phyloP scores from a whole-genome alignment of 2,888 invertebrate genomes.

The Orthonevra nobilis region DNA sequence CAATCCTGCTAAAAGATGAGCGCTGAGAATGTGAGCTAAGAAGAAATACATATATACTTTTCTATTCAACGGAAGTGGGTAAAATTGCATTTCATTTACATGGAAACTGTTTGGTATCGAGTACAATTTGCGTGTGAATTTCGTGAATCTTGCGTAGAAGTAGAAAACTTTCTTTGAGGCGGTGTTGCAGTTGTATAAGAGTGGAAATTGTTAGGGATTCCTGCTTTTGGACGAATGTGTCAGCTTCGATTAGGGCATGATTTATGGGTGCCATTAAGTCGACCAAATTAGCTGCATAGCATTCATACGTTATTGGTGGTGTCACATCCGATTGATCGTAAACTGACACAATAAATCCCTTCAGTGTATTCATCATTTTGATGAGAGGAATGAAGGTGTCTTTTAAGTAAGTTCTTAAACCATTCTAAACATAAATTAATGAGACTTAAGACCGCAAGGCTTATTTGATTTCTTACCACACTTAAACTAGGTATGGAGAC shows the following conservation, averaged over 20 bases:
- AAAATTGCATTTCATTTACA: slow-evolving; percentile 73
- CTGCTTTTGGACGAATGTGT: slow-evolving; percentile 78
- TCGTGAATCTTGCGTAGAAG: slow-evolving; percentile 78
- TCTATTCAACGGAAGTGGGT: too few species aligned
- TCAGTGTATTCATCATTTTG: slow-evolving; percentile 76
- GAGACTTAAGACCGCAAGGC: too few species aligned
- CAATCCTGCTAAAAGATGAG: slow-evolving; percentile 80
- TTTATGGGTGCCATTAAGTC: slow-evolving; percentile 79
- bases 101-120: slow-evolving; percentile 76
- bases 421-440: slow-evolving; percentile 72
- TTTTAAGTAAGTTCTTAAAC: slow-evolving; percentile 73
- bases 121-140: slow-evolving; percentile 77
- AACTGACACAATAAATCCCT: slow-evolving; percentile 77
- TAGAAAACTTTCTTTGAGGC: slow-evolving; percentile 76
- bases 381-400: slow-evolving; percentile 75
- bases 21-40: slow-evolving; percentile 77
- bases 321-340: slow-evolving; percentile 71
- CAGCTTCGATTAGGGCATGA: slow-evolving; percentile 77
- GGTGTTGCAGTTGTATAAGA: slow-evolving; percentile 78
- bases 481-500: slow-evolving; percentile 76
- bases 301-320: slow-evolving; percentile 80
- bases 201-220: slow-evolving; percentile 78
- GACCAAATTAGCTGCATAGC: slow-evolving; percentile 80
- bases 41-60: neutral
- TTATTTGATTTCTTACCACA: slow-evolving; percentile 72